Percentiles rank a stretch among this genome's conserved stretches.
These are phyloP conservation scores for Hypena proboscidalis DNA, from an alignment of 2,888 invertebrate genomes.

Conservation along the genomic window DNA sequence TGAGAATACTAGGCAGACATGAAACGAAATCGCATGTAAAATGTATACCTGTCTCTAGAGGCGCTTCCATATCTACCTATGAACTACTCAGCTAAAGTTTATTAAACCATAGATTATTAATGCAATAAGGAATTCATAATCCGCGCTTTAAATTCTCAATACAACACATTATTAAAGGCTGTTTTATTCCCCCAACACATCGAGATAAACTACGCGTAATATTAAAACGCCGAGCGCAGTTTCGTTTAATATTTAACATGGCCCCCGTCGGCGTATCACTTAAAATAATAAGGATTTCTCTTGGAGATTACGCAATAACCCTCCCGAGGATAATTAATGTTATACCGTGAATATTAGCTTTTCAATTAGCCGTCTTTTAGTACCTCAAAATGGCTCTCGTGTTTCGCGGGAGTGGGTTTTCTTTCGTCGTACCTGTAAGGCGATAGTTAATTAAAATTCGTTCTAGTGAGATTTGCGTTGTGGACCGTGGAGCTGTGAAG, in stretches of 20 bases:
- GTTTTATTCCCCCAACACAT: conserved; percentile 39
- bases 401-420: conserved; percentile 59
- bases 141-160: conserved; percentile 20
- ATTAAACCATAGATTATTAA: conserved; percentile 19
- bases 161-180: conserved; percentile 25
- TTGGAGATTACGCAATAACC: conserved; percentile 66
- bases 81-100: not conserved
- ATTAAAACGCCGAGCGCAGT: conserved; percentile 44
- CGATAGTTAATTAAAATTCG: conserved; percentile 79
- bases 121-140: conserved; percentile 8
- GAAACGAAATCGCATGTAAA: no score
- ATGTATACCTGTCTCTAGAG: no score
- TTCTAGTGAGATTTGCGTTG: conserved; percentile 62
- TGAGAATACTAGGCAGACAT: no score
- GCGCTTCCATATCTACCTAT: no score
- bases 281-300: conserved; percentile 76
- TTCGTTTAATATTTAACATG: conserved; percentile 60
- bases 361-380: conserved; percentile 81
- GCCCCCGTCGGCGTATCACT: conserved; percentile 60
- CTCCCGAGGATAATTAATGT: conserved; percentile 80
- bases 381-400: conserved; percentile 71
- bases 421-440: conserved; percentile 62
- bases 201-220: conserved; percentile 31
- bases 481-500: not conserved
- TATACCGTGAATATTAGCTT: conserved; percentile 81